A percentile compares a stretch with the other conserved stretches of the same genome.
These are phyloP conservation scores for Chaetura pelagica DNA, from an alignment of 2,113 vertebrate genomes.

Conservation along the genomic window DNA sequence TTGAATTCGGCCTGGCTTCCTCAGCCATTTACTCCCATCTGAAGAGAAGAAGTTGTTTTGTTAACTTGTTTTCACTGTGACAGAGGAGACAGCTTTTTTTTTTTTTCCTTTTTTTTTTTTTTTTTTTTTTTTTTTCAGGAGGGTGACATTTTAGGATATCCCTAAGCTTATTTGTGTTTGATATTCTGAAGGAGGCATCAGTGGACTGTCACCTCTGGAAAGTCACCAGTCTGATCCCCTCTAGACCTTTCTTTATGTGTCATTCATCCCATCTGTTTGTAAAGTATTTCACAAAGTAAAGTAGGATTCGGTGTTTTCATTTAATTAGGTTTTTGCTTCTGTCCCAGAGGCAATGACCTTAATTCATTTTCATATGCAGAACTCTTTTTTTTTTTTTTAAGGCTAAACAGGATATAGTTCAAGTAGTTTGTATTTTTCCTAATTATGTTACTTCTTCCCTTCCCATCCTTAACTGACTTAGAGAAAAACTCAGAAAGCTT, in stretches of 20 bases:
- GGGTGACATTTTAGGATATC: background rate
- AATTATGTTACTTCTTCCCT: background rate
- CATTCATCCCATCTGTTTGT: background rate
- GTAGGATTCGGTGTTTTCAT: background rate
- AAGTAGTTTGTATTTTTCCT: constrained; percentile 1
- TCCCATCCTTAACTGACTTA: background rate
- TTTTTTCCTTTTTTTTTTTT: background rate
- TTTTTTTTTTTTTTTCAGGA: background rate
- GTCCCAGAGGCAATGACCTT: background rate
- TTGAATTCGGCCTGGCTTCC: background rate
- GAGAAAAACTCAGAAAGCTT: background rate
- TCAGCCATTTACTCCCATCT: background rate
- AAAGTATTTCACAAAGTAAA: background rate
- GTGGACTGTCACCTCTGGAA: background rate
- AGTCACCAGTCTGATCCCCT: background rate
- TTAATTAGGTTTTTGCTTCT: background rate
- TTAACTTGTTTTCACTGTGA: background rate
- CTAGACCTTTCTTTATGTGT: background rate
- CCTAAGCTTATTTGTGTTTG: background rate
- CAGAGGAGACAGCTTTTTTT: background rate
- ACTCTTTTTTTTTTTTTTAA: background rate
- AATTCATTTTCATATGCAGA: constrained; percentile 17
- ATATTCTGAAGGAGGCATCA: background rate
- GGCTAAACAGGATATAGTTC: background rate
- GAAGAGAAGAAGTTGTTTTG: background rate